Percentiles rank a stretch among this genome's conserved stretches.
These are phyloP conservation scores for Chloroceryle amazona DNA, from an alignment of 2,797 vertebrate genomes.

Conservation along the genomic window DNA sequence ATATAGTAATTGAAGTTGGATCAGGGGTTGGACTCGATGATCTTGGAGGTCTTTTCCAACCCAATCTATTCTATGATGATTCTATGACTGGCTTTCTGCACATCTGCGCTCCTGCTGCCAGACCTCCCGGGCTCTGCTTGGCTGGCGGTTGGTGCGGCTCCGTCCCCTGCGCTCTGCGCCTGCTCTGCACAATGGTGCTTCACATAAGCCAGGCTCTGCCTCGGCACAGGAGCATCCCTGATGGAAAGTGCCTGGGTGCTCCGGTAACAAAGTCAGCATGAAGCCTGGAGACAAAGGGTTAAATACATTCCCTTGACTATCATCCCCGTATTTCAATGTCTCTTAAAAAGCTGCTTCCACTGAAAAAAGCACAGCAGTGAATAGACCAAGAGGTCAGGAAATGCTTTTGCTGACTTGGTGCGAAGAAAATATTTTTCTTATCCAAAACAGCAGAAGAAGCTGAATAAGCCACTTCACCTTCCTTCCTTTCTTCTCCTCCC, in stretches of 20 bases:
- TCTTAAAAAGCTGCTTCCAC: neutral
- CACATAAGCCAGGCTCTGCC: neutral
- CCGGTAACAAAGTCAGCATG: neutral
- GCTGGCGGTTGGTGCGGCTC: neutral
- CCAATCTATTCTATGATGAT: no score
- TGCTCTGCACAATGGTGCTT: neutral
- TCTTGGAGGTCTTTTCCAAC: no score
- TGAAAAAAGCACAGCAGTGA: neutral
- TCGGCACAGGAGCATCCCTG: neutral
- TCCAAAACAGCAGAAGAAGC: constrained; percentile 16
- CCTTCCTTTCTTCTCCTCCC: constrained; percentile 50
- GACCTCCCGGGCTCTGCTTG: neutral
- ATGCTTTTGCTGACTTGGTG: constrained; percentile 60
- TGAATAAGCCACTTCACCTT: constrained; percentile 61
- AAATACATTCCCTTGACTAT: neutral
- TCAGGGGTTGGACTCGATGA: no score
- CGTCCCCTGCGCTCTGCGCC: fast-evolving
- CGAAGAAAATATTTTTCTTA: constrained; percentile 53
- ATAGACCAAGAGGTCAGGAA: constrained; percentile 28
- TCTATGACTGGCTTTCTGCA: neutral
- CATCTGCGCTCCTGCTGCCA: neutral
- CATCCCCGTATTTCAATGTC: neutral
- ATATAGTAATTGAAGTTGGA: no score
- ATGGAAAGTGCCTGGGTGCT: neutral
- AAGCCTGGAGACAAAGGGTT: neutral